These are phyloP conservation scores for Agrochola circellaris DNA, from an alignment of 2,888 invertebrate genomes.

Conservation along the genomic window DNA sequence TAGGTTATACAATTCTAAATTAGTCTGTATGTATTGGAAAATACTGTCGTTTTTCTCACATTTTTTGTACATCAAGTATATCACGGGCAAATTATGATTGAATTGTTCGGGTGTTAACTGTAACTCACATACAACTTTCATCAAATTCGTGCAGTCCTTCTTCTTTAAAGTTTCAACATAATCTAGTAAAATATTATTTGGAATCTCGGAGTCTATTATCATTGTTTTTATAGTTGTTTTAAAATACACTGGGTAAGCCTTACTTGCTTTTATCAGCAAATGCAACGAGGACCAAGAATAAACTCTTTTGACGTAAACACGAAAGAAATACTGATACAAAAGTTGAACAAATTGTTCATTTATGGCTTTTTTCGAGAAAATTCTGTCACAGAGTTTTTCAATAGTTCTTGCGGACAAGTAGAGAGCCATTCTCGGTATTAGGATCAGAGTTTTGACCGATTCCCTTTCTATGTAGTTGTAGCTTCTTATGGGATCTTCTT, in stretches of 20 bases:
- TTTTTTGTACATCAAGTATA: slow-evolving; percentile 46
- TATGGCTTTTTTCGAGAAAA: slow-evolving; percentile 34
- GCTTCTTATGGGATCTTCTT: slow-evolving; percentile 41
- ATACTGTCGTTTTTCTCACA: slow-evolving; percentile 16
- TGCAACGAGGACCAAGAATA: slow-evolving; percentile 55
- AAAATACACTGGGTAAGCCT: slow-evolving; percentile 38
- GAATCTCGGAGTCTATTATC: slow-evolving; percentile 15
- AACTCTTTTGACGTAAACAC: slow-evolving; percentile 22
- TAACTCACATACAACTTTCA: slow-evolving; percentile 20
- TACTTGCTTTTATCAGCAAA: slow-evolving; percentile 51
- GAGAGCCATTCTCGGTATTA: slow-evolving; percentile 43
- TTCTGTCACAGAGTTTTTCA: slow-evolving; percentile 27
- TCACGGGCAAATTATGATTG: slow-evolving; percentile 11
- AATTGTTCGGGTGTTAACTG: slow-evolving; percentile 24
- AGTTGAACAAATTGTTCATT: slow-evolving; percentile 37
- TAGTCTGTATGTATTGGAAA: slow-evolving; percentile 20
- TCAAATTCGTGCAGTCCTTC: slow-evolving; percentile 21
- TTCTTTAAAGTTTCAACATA: slow-evolving; percentile 36
- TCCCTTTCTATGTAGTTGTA: slow-evolving; percentile 34
- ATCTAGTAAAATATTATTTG: slow-evolving; percentile 43
- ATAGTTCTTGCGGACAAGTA: slow-evolving; percentile 30
- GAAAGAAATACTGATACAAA: slow-evolving; percentile 42
- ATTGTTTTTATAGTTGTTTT: slow-evolving; percentile 11
- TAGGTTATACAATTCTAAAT: slow-evolving; percentile 5
- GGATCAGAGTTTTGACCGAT: slow-evolving; percentile 4